A percentile compares a stretch with the other conserved stretches of the same genome.
phyloP scores from a whole-genome alignment of 2,888 invertebrate species.

The Mesochorus sp. region DNA sequence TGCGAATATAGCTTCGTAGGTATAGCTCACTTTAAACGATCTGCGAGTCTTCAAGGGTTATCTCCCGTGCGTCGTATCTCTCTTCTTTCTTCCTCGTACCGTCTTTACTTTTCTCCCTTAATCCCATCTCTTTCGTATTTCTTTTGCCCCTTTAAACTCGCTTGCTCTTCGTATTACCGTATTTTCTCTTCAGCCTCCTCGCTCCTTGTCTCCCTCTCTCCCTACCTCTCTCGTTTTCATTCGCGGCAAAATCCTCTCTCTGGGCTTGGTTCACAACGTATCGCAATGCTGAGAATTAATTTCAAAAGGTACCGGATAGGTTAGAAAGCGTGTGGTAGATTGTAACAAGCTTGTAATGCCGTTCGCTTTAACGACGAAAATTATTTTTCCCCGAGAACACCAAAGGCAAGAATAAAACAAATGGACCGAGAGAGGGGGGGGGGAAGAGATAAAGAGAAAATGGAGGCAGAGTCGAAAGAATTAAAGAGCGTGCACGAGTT shows the following conservation, averaged over 20 bases:
- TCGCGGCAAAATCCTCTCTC: neutral
- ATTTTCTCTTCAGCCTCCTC: neutral
- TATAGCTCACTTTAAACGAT: slow-evolving; percentile 24
- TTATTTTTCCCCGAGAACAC: slow-evolving; percentile 28
- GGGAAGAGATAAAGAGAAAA: neutral
- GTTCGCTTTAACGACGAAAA: slow-evolving; percentile 51
- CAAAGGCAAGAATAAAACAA: neutral
- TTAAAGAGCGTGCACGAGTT: slow-evolving; percentile 47
- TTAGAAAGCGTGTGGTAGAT: slow-evolving; percentile 14
- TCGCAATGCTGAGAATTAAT: slow-evolving; percentile 46
- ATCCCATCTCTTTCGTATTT: slow-evolving; percentile 1
- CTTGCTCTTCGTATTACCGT: slow-evolving; percentile 5
- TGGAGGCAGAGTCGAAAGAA: neutral
- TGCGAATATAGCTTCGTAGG: neutral
- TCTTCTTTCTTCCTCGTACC: neutral
- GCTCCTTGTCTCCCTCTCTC: neutral
- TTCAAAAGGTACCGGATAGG: slow-evolving; percentile 26
- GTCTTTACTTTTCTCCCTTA: neutral
- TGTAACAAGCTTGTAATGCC: slow-evolving; percentile 35
- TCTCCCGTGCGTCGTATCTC: neutral
- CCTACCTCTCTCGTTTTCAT: neutral
- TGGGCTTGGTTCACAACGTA: neutral
- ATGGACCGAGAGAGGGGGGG: neutral
- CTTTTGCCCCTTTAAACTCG: neutral
- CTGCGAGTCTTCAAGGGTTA: slow-evolving; percentile 25